These are phyloP conservation scores for Naso thynnoides DNA, from an alignment of 2,797 vertebrate species.

Conservation along the genomic window DNA sequence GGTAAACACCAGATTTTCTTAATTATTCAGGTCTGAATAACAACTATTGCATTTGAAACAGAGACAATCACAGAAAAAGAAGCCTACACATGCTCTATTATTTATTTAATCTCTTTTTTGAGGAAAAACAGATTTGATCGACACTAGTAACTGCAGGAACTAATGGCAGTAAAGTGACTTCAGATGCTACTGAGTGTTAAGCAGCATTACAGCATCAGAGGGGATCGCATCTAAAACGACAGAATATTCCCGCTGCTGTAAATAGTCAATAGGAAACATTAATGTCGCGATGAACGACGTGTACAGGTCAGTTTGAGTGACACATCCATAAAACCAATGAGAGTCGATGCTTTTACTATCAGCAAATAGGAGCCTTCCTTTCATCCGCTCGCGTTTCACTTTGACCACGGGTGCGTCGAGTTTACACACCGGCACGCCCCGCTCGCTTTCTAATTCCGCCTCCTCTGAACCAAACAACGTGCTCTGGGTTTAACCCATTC, in stretches of 20 bases:
- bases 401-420: conserved; percentile 14
- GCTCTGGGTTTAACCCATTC: background rate
- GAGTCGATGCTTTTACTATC: background rate
- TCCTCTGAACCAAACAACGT: background rate
- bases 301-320: conserved; percentile 54
- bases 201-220: too few species aligned
- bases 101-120: too few species aligned
- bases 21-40: too few species aligned
- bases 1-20: too few species aligned
- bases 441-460: background rate
- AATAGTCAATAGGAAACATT: conserved; percentile 19
- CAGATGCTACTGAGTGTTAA: too few species aligned
- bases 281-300: conserved; percentile 24
- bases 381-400: conserved; percentile 28
- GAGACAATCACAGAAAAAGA: too few species aligned
- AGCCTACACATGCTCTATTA: too few species aligned
- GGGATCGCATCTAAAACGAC: too few species aligned
- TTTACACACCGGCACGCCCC: conserved; percentile 33
- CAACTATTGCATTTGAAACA: too few species aligned
- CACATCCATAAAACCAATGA: conserved; percentile 46
- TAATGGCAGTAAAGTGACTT: too few species aligned
- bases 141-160: too few species aligned
- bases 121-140: too few species aligned
- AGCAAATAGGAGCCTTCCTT: conserved; percentile 68
- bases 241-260: conserved; percentile 11